Conservation (phyloP, 2,888 invertebrate genomes). For the Thyatira batis region DNA sequence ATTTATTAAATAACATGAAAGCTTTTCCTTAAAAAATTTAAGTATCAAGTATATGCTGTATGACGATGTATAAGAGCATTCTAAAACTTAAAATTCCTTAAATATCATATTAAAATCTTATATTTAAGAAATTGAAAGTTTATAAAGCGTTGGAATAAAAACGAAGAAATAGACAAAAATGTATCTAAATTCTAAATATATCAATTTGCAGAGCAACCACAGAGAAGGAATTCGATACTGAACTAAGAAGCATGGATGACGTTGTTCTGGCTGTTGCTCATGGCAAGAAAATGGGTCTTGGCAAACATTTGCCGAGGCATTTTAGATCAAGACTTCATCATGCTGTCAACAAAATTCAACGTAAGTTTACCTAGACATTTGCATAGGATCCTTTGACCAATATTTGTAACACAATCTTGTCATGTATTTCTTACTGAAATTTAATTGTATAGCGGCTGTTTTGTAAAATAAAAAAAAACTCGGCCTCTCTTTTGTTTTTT, state of each 20-base stretch:
- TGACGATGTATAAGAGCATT: too few relatives aligned
- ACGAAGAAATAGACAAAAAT: too few relatives aligned
- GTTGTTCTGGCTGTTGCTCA: constrained; percentile 72
- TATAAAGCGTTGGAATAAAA: too few relatives aligned
- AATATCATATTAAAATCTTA: too few relatives aligned
- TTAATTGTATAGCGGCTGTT: background rate
- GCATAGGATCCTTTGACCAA: background rate
- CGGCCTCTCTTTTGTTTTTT: constrained; percentile 13
- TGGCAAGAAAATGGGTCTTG: constrained; percentile 64
- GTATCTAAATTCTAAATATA: constrained; percentile 3
- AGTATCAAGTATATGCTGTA: too few relatives aligned
- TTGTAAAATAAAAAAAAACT: constrained; percentile 12
- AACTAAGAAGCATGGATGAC: constrained; percentile 67
- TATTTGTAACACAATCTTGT: too few relatives aligned
- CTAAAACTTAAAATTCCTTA: too few relatives aligned
- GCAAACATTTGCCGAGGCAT: constrained; percentile 71
- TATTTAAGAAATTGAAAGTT: too few relatives aligned
- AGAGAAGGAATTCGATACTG: constrained; percentile 54
- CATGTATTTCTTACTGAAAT: background rate
- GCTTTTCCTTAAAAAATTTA: too few relatives aligned
- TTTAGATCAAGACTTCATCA: constrained; percentile 72
- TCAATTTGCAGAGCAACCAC: constrained; percentile 43
- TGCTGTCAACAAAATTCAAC: constrained; percentile 68
- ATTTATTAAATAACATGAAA: too few relatives aligned
- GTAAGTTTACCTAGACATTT: constrained; percentile 36